Evolutionary conservation across 2,888 invertebrate species (phyloP).

Genomic region (Pammene aurita): DNA sequence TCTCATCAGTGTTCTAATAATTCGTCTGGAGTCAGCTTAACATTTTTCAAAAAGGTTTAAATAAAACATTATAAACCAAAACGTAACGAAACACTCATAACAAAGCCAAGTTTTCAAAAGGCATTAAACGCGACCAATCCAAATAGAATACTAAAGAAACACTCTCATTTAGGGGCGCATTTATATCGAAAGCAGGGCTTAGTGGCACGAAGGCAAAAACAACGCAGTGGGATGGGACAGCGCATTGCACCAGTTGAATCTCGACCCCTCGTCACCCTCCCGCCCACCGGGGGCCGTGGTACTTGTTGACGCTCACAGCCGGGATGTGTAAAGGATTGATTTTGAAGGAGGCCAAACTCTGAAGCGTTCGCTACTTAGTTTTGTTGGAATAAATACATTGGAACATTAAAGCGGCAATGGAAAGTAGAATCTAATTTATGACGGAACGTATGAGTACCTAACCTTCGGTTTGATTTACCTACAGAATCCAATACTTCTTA

Average conservation of each 20-base stretch:
- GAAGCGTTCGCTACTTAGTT: conserved; percentile 2
- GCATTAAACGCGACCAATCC: conserved; percentile 50
- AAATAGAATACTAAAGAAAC: conserved; percentile 52
- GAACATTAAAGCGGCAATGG: no score
- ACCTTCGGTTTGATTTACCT: no score
- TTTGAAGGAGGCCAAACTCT: conserved; percentile 45
- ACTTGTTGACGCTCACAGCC: conserved; percentile 72
- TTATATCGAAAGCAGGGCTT: conserved; percentile 64
- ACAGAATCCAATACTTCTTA: no score
- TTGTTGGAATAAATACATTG: neutral
- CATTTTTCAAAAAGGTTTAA: no score
- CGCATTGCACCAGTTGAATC: conserved; percentile 84
- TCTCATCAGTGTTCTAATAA: no score
- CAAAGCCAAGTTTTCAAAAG: conserved; percentile 44
- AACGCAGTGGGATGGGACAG: conserved; percentile 68
- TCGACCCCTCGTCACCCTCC: conserved; percentile 56
- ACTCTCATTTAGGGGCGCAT: conserved; percentile 61
- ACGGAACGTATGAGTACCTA: no score
- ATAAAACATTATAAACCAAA: neutral
- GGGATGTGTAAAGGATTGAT: conserved; percentile 56
- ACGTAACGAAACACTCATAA: neutral
- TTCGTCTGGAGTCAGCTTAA: no score
- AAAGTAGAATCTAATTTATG: no score
- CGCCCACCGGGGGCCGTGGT: conserved; percentile 50
- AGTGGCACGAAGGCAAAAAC: conserved; percentile 65